Evolutionary conservation across 1,140 invertebrate species (phyloP).

Genomic region (Tetramorium alpestre): DNA sequence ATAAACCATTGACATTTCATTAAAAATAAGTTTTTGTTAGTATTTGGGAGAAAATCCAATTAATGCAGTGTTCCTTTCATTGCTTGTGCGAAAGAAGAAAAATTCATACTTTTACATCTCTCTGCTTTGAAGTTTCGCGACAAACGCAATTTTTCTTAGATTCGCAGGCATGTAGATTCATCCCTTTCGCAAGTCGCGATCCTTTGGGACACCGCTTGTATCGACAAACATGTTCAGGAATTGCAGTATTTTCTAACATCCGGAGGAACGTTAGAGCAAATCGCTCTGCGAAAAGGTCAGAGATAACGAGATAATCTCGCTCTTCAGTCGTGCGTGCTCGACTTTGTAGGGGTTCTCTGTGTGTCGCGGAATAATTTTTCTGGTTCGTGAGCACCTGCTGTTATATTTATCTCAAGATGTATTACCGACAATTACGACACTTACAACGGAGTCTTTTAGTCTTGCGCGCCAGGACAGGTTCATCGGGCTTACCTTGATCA

Average conservation of each 20-base stretch:
- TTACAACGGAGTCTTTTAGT: no score
- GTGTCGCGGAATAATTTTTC: background rate
- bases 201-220: background rate
- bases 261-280: background rate
- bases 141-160: conserved; percentile 11
- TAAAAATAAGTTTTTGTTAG: background rate
- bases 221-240: background rate
- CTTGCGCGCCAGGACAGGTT: conserved; percentile 33
- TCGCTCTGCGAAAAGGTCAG: conserved; percentile 45
- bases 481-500: conserved; percentile 27
- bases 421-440: background rate
- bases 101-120: background rate
- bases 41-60: background rate
- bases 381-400: background rate
- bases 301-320: conserved; percentile 26
- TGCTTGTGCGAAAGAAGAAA: background rate
- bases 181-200: background rate
- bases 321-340: background rate
- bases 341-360: background rate
- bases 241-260: background rate
- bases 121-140: background rate
- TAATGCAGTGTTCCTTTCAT: background rate
- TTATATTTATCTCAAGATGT: background rate
- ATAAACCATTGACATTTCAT: background rate
- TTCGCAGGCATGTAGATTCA: background rate